A percentile compares a stretch with the other conserved stretches of the same genome.
Evolutionary conservation across 2,888 invertebrate genomes (phyloP).

Genomic region (Melipona beecheii): DNA sequence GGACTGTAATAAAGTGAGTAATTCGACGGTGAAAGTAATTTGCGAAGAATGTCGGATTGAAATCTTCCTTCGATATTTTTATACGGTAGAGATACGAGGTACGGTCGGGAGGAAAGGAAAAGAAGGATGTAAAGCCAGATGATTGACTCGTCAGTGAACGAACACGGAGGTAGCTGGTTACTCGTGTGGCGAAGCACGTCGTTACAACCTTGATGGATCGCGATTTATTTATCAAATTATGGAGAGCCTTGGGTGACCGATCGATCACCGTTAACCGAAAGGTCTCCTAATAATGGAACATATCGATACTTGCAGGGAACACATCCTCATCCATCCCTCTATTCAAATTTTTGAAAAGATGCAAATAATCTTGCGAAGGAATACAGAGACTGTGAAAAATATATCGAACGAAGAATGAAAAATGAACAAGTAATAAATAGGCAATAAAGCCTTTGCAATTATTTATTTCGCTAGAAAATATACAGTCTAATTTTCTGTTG

Average conservation of each 20-base stretch:
- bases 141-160: not conserved
- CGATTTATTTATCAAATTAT: conserved; percentile 10
- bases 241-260: not conserved
- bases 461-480: too few relatives aligned
- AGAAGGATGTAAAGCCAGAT: not conserved
- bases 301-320: not conserved
- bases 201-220: conserved; percentile 8
- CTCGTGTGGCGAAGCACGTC: too few relatives aligned
- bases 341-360: not conserved
- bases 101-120: not conserved
- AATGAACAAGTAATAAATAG: not conserved
- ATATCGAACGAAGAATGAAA: not conserved
- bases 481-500: too few relatives aligned
- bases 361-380: not conserved
- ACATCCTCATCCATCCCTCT: not conserved
- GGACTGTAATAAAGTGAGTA: not conserved
- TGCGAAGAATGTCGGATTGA: not conserved
- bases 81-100: not conserved
- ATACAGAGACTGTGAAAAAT: not conserved
- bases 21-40: conserved; percentile 1
- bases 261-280: not conserved
- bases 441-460: too few relatives aligned
- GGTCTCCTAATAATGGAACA: not conserved
- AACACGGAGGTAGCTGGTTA: not conserved
- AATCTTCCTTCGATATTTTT: not conserved